A percentile compares a stretch with the other conserved stretches of the same genome.
Conservation (phyloP, 2,113 vertebrate genomes). For the Balaenoptera acutorostrata region DNA sequence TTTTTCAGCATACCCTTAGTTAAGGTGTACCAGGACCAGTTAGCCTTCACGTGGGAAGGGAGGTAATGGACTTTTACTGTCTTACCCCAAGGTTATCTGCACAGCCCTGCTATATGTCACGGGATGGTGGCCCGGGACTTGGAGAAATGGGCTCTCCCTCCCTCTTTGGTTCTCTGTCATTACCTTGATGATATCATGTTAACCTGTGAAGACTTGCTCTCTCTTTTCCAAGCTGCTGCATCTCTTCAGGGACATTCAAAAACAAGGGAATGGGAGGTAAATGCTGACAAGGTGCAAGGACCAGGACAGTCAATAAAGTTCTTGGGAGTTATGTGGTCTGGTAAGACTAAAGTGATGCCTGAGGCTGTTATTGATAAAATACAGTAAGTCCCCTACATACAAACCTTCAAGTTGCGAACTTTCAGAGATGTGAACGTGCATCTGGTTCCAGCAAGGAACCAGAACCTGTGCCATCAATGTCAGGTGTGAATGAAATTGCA, state of each 20-base stretch:
- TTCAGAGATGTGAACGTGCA: neutral
- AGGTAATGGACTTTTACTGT: neutral
- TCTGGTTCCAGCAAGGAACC: neutral
- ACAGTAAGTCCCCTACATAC: neutral
- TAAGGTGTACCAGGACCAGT: neutral
- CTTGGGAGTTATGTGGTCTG: neutral
- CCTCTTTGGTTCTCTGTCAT: neutral
- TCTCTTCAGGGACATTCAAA: neutral
- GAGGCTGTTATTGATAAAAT: neutral
- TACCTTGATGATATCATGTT: neutral
- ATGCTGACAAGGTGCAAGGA: neutral
- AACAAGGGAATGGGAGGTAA: neutral
- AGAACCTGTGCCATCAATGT: neutral
- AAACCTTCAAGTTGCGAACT: neutral
- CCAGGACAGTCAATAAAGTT: neutral
- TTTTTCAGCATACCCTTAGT: neutral
- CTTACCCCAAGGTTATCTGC: neutral
- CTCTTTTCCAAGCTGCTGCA: neutral
- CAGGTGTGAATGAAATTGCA: no score
- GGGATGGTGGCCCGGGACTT: neutral
- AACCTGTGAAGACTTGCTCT: neutral
- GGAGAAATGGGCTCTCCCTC: neutral
- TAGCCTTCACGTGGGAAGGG: neutral
- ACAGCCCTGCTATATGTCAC: neutral
- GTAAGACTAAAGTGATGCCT: neutral